Base-by-base conservation (phyloP, 2,797 vertebrate species). In the Danio kyathit region DNA sequence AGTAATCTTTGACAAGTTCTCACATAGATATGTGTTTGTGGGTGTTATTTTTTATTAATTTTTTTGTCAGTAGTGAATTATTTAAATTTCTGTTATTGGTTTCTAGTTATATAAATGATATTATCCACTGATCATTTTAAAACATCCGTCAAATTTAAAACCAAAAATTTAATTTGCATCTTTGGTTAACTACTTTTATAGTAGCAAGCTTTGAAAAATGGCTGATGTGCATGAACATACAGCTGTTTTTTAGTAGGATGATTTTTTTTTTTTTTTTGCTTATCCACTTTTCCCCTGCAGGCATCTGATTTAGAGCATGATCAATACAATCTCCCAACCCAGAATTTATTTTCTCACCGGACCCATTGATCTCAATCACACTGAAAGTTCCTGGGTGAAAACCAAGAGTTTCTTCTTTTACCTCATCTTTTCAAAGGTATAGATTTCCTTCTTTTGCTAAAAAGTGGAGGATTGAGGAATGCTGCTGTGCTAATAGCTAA, bases 271-370 rank as follows among this genome's bases (percentile, higher is more conserved):
- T 79, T 41, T 64, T 79, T 72, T 72, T 41, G 72, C 44, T 86
- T 80, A 69, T 89, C 87, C 85, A 82, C 81, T 83, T 87, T 83
- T 87, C 80, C 88, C 89, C 90, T 88, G 86, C 75, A 89, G 89
- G 91, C 90, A 86, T 89, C 90, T 90, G 88, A 90, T 87, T 90
- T 89, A 88, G 80, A 85, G 86, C 74, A 83, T 65, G 89, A 93
- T 94, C 93, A 90, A 94, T 94, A 93, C 89, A 90, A 89, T 93
- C 89, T 91, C 89, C 88, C 89, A 91, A 88, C 86, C 88, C 88
- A 89, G 89, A 92, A 93, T 92, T 89, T 91, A 93, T 93, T 93
- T 90, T 90, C 92, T 91, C 91, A 90, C 86, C 85, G 86, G 83
- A 57, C 83, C 89, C 90, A 93, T 94, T 92, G 91, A 94, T 94